Evolutionary conservation across 1,140 invertebrate species (phyloP).

Genomic region (roundworm (Caenorhabditis elegans)): WBcel235 BX284606.5:15068501-15069000

Average conservation of each 20-base stretch:
- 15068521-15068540: not conserved
- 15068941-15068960: constrained; percentile 54
- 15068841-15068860: not conserved
- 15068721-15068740: constrained; percentile 54
- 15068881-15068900: not conserved
- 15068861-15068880: not conserved
- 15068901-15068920: constrained; percentile 40
- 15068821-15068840: not conserved
- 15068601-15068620: too few species aligned
- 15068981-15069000: constrained; percentile 54
- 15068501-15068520: constrained; percentile 38
- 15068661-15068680: too few species aligned
- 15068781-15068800: constrained; percentile 9
- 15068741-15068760: constrained; percentile 54
- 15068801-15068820: not conserved
- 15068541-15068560: too few species aligned
- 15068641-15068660: too few species aligned
- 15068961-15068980: constrained; percentile 52
- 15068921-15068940: constrained; percentile 58
- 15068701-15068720: constrained; percentile 50
- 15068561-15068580: too few species aligned
- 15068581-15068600: too few species aligned
- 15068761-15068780: constrained; percentile 58
- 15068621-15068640: too few species aligned
- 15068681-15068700: constrained; percentile 40